Percentiles rank a stretch among this genome's conserved stretches.
Evolutionary conservation across 2,888 invertebrate species (phyloP).

Genomic region (Harpagoxenus sublaevis): DNA sequence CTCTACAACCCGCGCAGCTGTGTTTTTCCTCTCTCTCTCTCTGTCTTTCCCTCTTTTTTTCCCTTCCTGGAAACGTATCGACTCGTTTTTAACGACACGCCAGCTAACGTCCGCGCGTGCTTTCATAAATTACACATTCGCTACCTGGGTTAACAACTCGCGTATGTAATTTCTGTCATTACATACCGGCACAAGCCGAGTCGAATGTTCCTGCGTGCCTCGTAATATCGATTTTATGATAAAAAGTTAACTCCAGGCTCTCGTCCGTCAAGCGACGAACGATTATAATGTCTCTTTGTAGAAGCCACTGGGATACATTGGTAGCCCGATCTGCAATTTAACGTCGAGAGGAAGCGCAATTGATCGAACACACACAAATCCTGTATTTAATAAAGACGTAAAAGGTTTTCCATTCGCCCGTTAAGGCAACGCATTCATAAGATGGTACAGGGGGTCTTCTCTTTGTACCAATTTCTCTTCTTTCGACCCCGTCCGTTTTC

Average conservation of each 20-base stretch:
- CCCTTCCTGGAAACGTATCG: conserved; percentile 53
- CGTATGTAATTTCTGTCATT: conserved; percentile 66
- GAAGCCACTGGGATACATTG: neutral
- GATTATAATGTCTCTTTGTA: neutral
- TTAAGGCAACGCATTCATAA: conserved; percentile 15
- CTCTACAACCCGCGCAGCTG: conserved; percentile 1
- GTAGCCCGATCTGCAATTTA: neutral
- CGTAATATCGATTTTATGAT: conserved; percentile 40
- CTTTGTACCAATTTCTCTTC: conserved; percentile 40
- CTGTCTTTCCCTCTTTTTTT: neutral
- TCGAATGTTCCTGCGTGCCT: conserved; percentile 50
- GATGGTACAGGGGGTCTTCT: neutral
- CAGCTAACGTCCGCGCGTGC: conserved; percentile 54
- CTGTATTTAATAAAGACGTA: conserved; percentile 10
- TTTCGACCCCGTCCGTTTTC: neutral
- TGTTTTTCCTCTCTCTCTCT: conserved; percentile 24
- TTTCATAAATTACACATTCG: conserved; percentile 72
- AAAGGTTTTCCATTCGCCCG: neutral
- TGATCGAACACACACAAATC: neutral
- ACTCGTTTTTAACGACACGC: conserved; percentile 66
- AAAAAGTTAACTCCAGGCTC: conserved; percentile 7
- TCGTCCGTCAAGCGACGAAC: neutral
- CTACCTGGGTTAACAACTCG: conserved; percentile 57
- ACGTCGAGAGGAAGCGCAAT: neutral
- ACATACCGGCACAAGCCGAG: conserved; percentile 62